Evolutionary conservation across 2,113 vertebrate genomes (phyloP).

Genomic region (Penelope pileata): DNA sequence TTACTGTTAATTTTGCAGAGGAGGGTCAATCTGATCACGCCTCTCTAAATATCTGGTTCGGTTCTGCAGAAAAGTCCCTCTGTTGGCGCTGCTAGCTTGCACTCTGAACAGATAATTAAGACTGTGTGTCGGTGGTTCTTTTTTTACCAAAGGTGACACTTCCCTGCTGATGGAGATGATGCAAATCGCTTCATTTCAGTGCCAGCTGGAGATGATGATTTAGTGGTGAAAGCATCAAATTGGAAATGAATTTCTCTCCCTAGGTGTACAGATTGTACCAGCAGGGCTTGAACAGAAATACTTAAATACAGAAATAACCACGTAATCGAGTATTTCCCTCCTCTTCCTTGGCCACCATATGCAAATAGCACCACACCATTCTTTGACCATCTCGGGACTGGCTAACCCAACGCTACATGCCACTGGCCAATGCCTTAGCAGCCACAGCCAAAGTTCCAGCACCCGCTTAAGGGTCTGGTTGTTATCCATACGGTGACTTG

Average conservation of each 20-base stretch:
- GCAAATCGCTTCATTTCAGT: constrained; percentile 51
- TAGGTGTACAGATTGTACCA: constrained; percentile 2
- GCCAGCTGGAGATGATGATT: constrained; percentile 49
- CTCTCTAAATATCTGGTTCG: constrained; percentile 27
- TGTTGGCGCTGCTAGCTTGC: constrained; percentile 24
- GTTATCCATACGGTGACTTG: background rate
- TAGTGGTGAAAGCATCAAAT: constrained; percentile 39
- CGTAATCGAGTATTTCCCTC: background rate
- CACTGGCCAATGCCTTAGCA: background rate
- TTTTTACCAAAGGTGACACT: constrained; percentile 69
- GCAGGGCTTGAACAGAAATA: background rate
- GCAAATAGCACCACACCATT: background rate
- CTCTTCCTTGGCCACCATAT: background rate
- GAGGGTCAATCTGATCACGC: constrained; percentile 10
- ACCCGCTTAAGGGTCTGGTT: background rate
- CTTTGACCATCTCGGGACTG: background rate
- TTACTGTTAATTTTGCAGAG: background rate
- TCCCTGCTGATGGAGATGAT: constrained; percentile 62
- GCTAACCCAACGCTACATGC: background rate
- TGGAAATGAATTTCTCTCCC: constrained; percentile 27
- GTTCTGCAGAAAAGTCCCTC: constrained; percentile 28
- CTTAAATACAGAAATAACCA: constrained; percentile 21
- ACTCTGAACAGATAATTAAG: constrained; percentile 62
- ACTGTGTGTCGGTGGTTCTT: constrained; percentile 60
- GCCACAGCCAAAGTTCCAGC: background rate